A percentile compares a stretch with the other conserved stretches of the same genome.
These are phyloP conservation scores for Microcaecilia unicolor DNA, from an alignment of 2,797 vertebrate species.

Conservation along the genomic window DNA sequence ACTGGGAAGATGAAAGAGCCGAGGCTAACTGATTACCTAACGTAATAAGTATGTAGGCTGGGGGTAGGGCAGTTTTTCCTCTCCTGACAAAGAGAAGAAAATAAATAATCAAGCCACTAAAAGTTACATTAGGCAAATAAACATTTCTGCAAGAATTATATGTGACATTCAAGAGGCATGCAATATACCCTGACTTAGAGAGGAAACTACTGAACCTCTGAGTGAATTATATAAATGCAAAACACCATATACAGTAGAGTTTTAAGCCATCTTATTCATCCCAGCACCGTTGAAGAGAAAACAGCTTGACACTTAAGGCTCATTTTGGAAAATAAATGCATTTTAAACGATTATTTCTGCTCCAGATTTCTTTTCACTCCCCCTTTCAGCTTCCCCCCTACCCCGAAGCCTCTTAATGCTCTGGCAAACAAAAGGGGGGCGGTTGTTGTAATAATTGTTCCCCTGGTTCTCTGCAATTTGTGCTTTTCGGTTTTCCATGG, in stretches of 20 bases:
- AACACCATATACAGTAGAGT: slow-evolving; percentile 30
- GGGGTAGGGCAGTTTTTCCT: slow-evolving; percentile 38
- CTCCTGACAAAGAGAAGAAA: too few species aligned
- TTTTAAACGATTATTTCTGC: slow-evolving; percentile 13
- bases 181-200: slow-evolving; percentile 61
- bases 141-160: slow-evolving; percentile 60
- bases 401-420: too few species aligned
- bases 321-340: slow-evolving; percentile 16
- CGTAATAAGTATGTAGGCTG: slow-evolving; percentile 39
- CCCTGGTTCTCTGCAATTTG: too few species aligned
- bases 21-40: slow-evolving; percentile 29
- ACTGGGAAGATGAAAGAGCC: slow-evolving; percentile 28
- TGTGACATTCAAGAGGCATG: slow-evolving; percentile 50
- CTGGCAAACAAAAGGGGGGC: slow-evolving; percentile 8
- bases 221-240: slow-evolving; percentile 52
- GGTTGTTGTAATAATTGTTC: too few species aligned
- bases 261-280: not conserved
- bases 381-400: too few species aligned
- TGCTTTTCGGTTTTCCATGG: too few species aligned
- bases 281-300: not conserved
- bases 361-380: slow-evolving; percentile 2
- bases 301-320: slow-evolving; percentile 12
- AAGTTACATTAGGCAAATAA: slow-evolving; percentile 70
- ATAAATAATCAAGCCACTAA: slow-evolving; percentile 58
- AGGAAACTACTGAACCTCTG: slow-evolving; percentile 39